Base-by-base conservation (phyloP, 1,140 invertebrate genomes). In the Tribolium castaneum region DNA sequence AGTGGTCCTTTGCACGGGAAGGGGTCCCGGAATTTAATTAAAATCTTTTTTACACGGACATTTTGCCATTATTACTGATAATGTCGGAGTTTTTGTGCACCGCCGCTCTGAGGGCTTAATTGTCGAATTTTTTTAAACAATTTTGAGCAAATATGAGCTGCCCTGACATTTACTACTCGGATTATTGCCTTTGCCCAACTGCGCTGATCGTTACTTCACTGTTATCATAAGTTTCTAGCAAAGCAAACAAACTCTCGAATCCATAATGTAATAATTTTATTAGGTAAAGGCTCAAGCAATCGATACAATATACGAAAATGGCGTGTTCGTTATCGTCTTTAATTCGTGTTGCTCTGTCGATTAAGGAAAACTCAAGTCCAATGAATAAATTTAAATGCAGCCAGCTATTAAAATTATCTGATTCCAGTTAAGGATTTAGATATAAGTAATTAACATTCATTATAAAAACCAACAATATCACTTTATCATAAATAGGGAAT, bases 221-320 rank as follows among this genome's bases (percentile, higher is more conserved):
- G 14, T 66, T 66, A 30, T 66, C 22, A 66, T 66, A 66, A 66
- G 59, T 66, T 39, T 30, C 59, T 66, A 66, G 30, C 14, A 66
- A 35, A 66, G 19, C 59, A 66, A 66, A 66, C 59, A 66, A 66
- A 66, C 59, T 66, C 59, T 66, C 59, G 30, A 66, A 66, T 66
- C n/a, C 59, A 66, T 66, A 66, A 66, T 66, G 59, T 35, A 66
- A 66, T 39, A 66, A 66, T 66, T 66, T 66, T 66, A 39, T 39
- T 66, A 66, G n/a, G 59, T 66, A 66, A 66, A 35, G 13, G 59
- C 30, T n/a, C 59, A 35, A 35, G 12, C 10, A 66, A 66, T 66
- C 59, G 30, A 66, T 66, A 66, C 25, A 66, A 39, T 66, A 35
- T 66, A 39, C 59, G 22, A 12, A 12, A 66, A 66, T 66, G 30